phyloP scores from a whole-genome alignment of 2,888 invertebrate genomes.

The Synergus japonicus region DNA sequence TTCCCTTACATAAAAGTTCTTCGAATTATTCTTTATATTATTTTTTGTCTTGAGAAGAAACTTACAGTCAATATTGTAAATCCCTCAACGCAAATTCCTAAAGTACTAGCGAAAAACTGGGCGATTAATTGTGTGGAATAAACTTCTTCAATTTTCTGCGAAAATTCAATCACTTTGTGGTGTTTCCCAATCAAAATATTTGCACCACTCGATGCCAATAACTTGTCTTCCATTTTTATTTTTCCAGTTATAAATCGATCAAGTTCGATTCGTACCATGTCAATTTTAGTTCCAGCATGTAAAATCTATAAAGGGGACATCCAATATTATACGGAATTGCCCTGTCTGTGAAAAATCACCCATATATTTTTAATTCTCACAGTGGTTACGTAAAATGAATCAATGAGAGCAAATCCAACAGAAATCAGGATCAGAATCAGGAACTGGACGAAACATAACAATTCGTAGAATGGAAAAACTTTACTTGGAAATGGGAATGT shows the following conservation, averaged over 20 bases:
- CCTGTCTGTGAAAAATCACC: too few relatives aligned
- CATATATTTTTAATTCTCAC: conserved; percentile 6
- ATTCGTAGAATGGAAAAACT: conserved; percentile 1
- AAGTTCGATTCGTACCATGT: not conserved
- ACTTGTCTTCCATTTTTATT: not conserved
- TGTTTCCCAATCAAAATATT: not conserved
- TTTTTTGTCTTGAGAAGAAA: too few relatives aligned
- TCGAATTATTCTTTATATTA: too few relatives aligned
- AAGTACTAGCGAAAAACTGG: not conserved
- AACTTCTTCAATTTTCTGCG: not conserved
- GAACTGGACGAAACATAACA: not conserved
- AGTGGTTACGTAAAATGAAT: not conserved
- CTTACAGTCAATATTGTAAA: not conserved
- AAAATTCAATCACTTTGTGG: not conserved
- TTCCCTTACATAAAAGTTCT: too few relatives aligned
- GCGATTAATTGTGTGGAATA: not conserved
- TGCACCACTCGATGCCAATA: too few relatives aligned
- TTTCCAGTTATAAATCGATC: not conserved
- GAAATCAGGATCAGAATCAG: not conserved
- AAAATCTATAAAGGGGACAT: not conserved
- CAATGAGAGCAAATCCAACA: not conserved
- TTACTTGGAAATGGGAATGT: conserved; percentile 9
- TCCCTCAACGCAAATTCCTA: not conserved
- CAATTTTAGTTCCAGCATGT: not conserved
- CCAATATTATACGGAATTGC: too few relatives aligned